Evolutionary conservation across 2,888 invertebrate genomes (phyloP).

Genomic region (Acanthosepion pharaonis): DNA sequence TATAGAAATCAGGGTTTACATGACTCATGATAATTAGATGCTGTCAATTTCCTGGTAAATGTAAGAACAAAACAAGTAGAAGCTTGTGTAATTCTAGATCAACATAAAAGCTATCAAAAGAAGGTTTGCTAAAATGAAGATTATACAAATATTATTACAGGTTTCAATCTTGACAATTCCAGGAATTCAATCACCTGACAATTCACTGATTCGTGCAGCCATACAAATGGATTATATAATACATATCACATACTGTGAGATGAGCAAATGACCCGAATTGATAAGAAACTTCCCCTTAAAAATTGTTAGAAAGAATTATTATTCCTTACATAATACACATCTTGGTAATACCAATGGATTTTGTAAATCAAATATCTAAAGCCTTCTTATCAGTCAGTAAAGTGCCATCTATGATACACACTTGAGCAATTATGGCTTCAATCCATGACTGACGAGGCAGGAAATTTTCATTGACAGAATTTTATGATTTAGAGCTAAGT

Average conservation of each 20-base stretch:
- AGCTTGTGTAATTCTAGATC: not conserved
- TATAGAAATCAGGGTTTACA: not conserved
- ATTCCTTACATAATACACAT: too few species aligned
- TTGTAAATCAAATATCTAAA: too few species aligned
- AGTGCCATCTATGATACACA: too few species aligned
- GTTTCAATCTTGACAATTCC: not conserved
- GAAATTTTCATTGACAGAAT: too few species aligned
- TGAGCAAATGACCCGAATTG: too few species aligned
- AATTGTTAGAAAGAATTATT: too few species aligned
- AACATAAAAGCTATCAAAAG: not conserved
- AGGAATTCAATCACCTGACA: not conserved
- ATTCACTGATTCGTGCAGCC: not conserved
- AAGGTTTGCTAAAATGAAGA: not conserved
- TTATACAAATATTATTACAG: not conserved
- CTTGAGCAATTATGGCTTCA: too few species aligned
- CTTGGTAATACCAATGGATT: too few species aligned
- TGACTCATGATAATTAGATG: not conserved
- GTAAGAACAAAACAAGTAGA: not conserved
- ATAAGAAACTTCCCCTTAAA: too few species aligned
- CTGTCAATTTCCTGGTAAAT: not conserved
- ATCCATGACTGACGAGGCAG: too few species aligned
- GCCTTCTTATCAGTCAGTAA: too few species aligned
- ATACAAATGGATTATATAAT: not conserved
- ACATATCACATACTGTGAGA: not conserved
- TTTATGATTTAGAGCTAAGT: too few species aligned